Evolutionary conservation across 2,113 vertebrate species (phyloP).

Genomic region (Oncorhynchus kisutch): DNA sequence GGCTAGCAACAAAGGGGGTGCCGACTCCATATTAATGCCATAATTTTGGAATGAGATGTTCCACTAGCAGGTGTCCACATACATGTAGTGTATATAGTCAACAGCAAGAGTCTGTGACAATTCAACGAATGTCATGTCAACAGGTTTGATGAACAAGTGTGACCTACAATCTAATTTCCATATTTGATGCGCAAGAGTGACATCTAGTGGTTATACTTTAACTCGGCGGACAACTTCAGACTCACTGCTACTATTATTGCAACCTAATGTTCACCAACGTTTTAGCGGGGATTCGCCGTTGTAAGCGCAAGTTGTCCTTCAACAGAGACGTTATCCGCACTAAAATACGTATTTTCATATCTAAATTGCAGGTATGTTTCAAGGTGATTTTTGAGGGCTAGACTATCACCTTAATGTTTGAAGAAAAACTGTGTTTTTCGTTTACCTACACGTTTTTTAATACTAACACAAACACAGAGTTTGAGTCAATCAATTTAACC

Average conservation of each 20-base stretch:
- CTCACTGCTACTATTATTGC: background rate
- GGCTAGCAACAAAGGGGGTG: no score
- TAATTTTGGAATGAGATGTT: no score
- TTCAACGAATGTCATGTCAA: background rate
- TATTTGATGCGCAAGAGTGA: constrained; percentile 9
- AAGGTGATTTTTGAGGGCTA: no score
- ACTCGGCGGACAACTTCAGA: background rate
- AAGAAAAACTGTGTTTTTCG: no score
- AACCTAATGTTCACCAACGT: constrained; percentile 3
- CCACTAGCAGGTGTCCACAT: no score
- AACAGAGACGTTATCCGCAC: no score
- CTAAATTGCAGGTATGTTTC: background rate
- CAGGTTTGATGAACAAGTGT: background rate
- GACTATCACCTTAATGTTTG: no score
- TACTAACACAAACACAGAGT: no score
- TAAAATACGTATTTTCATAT: background rate
- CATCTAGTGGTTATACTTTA: constrained; percentile 14
- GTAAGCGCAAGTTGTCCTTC: background rate
- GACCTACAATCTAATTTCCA: background rate
- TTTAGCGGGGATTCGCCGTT: background rate
- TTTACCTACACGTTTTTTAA: no score
- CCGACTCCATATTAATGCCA: no score
- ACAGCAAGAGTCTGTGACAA: background rate
- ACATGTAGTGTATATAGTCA: background rate
- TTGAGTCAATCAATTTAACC: no score